phyloP scores from a whole-genome alignment of 2,113 vertebrate genomes.

The Mobula hypostoma region DNA sequence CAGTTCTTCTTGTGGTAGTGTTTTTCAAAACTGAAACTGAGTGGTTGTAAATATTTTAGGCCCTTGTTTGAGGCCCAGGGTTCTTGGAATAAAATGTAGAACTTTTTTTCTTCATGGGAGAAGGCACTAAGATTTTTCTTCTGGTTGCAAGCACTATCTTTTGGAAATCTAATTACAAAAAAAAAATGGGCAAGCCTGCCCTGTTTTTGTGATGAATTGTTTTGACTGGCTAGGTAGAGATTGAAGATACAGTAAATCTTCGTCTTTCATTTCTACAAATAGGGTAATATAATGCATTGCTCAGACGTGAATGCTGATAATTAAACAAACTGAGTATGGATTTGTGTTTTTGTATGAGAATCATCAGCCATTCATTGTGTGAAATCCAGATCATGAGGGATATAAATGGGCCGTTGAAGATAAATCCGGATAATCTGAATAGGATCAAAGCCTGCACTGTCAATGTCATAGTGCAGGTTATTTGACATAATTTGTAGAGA shows the following conservation, averaged over 20 bases:
- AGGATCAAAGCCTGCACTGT: background rate
- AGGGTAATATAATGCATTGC: too few species aligned
- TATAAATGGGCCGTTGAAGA: background rate
- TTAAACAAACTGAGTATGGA: too few species aligned
- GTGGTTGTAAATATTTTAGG: background rate
- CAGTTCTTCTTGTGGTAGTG: background rate
- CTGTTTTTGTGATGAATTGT: background rate
- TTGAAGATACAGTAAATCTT: background rate
- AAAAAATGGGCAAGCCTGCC: background rate
- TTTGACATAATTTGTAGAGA: background rate
- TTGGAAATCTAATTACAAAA: background rate
- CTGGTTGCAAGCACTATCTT: background rate
- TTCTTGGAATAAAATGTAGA: background rate
- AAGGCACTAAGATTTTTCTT: background rate
- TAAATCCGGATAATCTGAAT: background rate
- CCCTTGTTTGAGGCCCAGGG: background rate
- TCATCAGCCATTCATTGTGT: too few species aligned
- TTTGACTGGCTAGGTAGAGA: too few species aligned
- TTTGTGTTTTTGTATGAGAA: too few species aligned
- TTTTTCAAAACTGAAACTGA: background rate
- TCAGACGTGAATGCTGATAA: too few species aligned
- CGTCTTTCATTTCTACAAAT: too few species aligned
- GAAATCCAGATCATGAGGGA: too few species aligned
- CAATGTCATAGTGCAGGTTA: background rate
- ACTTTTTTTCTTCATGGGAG: background rate